Percentiles rank a stretch among this genome's conserved stretches.
These are phyloP conservation scores for Psylliodes chrysocephalus DNA, from an alignment of 2,888 invertebrate genomes.

Conservation along the genomic window DNA sequence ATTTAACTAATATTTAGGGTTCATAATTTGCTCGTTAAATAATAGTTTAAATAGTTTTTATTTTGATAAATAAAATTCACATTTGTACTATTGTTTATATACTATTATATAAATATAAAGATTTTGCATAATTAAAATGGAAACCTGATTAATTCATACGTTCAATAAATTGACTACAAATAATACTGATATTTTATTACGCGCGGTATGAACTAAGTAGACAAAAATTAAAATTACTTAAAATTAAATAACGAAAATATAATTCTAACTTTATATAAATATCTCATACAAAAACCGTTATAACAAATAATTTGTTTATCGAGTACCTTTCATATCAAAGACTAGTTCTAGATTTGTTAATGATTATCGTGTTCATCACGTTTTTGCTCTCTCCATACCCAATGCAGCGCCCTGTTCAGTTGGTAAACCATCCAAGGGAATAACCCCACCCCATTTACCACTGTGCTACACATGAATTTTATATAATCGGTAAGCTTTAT, in stretches of 20 bases:
- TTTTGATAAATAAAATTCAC: no score
- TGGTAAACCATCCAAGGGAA: conserved; percentile 76
- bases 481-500: conserved; percentile 75
- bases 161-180: conserved; percentile 12
- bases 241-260: conserved; percentile 39
- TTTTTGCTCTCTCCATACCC: conserved; percentile 57
- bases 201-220: neutral
- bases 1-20: no score
- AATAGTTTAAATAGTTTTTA: no score
- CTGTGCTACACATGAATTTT: conserved; percentile 75
- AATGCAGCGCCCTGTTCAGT: conserved; percentile 58
- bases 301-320: conserved; percentile 38
- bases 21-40: no score
- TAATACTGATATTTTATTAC: conserved; percentile 19
- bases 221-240: conserved; percentile 17
- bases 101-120: neutral
- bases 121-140: neutral
- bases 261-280: conserved; percentile 38
- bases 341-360: conserved; percentile 38
- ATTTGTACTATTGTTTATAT: no score
- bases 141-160: neutral
- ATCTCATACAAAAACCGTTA: conserved; percentile 31
- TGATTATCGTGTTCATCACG: conserved; percentile 33
- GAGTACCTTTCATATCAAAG: conserved; percentile 27
- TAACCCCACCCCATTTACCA: conserved; percentile 74